Evolutionary conservation across 1,140 invertebrate genomes (phyloP).

Genomic region (Drosophila pseudoananassae): DNA sequence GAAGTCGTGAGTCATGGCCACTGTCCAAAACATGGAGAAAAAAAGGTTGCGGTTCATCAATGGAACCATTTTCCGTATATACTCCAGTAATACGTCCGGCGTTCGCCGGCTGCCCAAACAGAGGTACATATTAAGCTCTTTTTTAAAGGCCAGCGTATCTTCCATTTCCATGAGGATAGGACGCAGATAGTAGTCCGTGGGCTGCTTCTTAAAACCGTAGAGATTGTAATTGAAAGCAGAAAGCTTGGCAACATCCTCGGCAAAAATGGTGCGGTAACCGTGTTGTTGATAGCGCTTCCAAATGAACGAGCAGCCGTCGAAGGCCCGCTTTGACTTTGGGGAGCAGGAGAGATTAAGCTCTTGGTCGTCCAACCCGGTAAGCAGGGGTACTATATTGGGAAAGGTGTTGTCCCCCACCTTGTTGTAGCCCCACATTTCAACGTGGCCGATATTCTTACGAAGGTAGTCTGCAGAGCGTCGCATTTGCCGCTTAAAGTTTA

Average conservation of each 20-base stretch:
- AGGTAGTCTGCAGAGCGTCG: slow-evolving; percentile 88
- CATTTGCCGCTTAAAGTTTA: slow-evolving; percentile 94
- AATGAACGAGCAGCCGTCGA: slow-evolving; percentile 90
- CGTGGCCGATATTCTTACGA: slow-evolving; percentile 85
- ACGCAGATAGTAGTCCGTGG: slow-evolving; percentile 46
- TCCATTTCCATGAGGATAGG: slow-evolving; percentile 41
- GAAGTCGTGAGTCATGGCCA: slow-evolving; percentile 71
- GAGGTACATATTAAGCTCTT: slow-evolving; percentile 84
- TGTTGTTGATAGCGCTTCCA: slow-evolving; percentile 91
- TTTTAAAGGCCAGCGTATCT: slow-evolving; percentile 62
- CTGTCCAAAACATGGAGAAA: slow-evolving; percentile 44
- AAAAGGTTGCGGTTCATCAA: slow-evolving; percentile 25
- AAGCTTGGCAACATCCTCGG: slow-evolving; percentile 90
- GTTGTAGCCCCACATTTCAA: slow-evolving; percentile 91
- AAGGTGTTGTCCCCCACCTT: slow-evolving; percentile 94
- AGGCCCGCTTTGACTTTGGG: slow-evolving; percentile 77
- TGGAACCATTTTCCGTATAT: slow-evolving; percentile 89
- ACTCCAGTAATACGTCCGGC: slow-evolving; percentile 82
- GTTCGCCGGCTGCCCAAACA: slow-evolving; percentile 85
- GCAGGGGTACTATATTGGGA: slow-evolving; percentile 90
- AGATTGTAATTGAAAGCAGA: slow-evolving; percentile 92
- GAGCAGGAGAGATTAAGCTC: slow-evolving; percentile 88
- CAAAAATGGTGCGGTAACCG: slow-evolving; percentile 90
- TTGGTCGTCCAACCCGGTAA: slow-evolving; percentile 87
- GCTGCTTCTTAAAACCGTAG: slow-evolving; percentile 87